Evolutionary conservation across 1,140 invertebrate species (phyloP).

Genomic region (Drosophila quadrilineata): DNA sequence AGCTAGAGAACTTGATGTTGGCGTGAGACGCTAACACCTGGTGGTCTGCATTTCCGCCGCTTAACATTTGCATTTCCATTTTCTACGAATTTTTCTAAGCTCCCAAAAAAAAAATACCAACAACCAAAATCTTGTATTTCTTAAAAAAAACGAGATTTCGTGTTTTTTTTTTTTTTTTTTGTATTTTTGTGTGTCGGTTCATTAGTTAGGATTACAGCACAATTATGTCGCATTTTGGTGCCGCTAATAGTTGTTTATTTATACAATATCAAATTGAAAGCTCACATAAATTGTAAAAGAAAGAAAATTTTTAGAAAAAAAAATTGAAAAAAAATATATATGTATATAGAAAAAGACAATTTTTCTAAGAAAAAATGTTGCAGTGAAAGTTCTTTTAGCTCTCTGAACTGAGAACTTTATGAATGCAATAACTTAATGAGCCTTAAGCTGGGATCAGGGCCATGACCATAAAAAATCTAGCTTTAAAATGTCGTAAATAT

Average conservation of each 20-base stretch:
- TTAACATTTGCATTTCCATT: slow-evolving; percentile 38
- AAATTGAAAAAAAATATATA: too few species aligned
- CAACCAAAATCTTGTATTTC: too few species aligned
- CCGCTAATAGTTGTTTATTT: slow-evolving; percentile 77
- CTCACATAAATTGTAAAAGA: slow-evolving; percentile 69
- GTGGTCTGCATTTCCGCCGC: slow-evolving; percentile 30
- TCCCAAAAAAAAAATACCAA: too few species aligned
- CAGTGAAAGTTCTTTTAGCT: slow-evolving; percentile 32
- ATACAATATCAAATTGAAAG: slow-evolving; percentile 70
- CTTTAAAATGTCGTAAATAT: slow-evolving; percentile 27
- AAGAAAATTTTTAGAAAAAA: too few species aligned
- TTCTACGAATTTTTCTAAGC: slow-evolving; percentile 13
- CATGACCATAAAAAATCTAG: neutral
- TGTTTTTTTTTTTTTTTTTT: slow-evolving; percentile 35
- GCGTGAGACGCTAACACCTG: slow-evolving; percentile 41
- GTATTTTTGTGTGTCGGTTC: slow-evolving; percentile 64
- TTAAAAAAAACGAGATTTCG: neutral
- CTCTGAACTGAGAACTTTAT: slow-evolving; percentile 14
- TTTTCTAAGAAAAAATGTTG: neutral
- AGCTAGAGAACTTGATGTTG: neutral
- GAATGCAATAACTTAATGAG: slow-evolving; percentile 32
- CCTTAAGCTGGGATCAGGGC: slow-evolving; percentile 9
- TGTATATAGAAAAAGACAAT: too few species aligned
- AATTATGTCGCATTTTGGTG: slow-evolving; percentile 73
- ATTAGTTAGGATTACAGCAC: slow-evolving; percentile 76